phyloP scores from a whole-genome alignment of 2,888 invertebrate species.

The Dinocampus coccinellae region DNA sequence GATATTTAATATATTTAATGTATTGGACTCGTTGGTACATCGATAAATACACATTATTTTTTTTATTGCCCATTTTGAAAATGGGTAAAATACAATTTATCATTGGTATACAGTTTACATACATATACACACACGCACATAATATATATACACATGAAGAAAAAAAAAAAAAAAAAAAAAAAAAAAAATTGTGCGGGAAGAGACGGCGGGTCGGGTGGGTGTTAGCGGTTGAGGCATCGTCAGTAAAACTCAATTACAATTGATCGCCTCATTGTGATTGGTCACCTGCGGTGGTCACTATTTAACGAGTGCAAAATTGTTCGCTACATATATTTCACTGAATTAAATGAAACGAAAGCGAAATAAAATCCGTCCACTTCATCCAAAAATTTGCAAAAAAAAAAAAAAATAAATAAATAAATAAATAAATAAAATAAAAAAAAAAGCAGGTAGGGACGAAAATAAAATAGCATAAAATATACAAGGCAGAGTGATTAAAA shows the following conservation, averaged over 20 bases:
- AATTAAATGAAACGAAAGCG: background rate
- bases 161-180: no score
- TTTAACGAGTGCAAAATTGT: conserved; percentile 33
- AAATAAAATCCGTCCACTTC: no score
- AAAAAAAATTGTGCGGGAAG: no score
- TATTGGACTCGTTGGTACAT: background rate
- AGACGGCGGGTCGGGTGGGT: no score
- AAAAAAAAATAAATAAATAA: background rate
- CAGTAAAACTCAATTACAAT: conserved; percentile 31
- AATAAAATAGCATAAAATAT: conserved; percentile 10
- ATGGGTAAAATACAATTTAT: background rate
- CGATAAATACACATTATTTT: conserved; percentile 8
- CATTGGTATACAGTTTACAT: conserved; percentile 2
- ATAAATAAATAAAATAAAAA: background rate
- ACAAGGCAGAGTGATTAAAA: background rate
- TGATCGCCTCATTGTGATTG: conserved; percentile 32
- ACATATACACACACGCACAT: no score
- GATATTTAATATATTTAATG: no score
- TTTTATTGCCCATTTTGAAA: conserved; percentile 15
- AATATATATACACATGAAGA: no score
- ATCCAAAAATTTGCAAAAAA: no score
- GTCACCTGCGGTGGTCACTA: conserved; percentile 3
- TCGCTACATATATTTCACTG: conserved; percentile 4
- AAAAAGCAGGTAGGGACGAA: background rate
- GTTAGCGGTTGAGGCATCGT: background rate